Evolutionary conservation across 2,888 invertebrate species (phyloP).

Genomic region (Drosophila colorata): DNA sequence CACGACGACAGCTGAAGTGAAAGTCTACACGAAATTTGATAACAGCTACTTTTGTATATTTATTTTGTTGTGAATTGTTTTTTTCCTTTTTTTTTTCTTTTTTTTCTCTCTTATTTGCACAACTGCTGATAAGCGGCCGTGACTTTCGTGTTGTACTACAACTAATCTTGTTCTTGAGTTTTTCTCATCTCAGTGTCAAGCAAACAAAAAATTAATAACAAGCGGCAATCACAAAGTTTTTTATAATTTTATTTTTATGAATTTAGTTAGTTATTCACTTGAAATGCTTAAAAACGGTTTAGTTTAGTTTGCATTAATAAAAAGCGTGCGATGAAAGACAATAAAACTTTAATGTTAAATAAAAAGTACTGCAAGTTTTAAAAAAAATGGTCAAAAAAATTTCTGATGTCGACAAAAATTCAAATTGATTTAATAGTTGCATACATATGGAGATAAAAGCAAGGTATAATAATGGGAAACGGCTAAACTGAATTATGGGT

Average conservation of each 20-base stretch:
- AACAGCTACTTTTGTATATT: slow-evolving; percentile 7
- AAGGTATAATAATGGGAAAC: too few relatives aligned
- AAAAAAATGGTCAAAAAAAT: neutral
- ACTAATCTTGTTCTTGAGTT: slow-evolving; percentile 4
- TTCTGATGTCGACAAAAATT: neutral
- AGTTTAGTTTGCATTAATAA: slow-evolving; percentile 13
- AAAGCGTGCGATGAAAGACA: neutral
- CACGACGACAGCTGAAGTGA: slow-evolving; percentile 21
- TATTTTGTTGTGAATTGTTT: slow-evolving; percentile 11
- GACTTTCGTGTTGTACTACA: slow-evolving; percentile 9
- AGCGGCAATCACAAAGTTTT: slow-evolving; percentile 14
- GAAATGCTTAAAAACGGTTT: slow-evolving; percentile 7
- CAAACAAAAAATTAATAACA: neutral
- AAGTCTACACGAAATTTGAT: slow-evolving; percentile 33
- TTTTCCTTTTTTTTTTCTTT: too few relatives aligned
- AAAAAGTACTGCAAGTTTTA: too few relatives aligned
- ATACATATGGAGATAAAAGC: neutral
- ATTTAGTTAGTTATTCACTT: slow-evolving; percentile 14
- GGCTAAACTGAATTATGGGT: too few relatives aligned
- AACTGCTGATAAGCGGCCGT: slow-evolving; percentile 41
- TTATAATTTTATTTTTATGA: neutral
- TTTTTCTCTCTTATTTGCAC: slow-evolving; percentile 27
- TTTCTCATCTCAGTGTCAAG: slow-evolving; percentile 32
- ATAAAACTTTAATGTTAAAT: neutral
- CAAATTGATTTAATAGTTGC: neutral